A percentile compares a stretch with the other conserved stretches of the same genome.
phyloP scores from a whole-genome alignment of 2,888 invertebrate species.

The Tenthredo mesomela region DNA sequence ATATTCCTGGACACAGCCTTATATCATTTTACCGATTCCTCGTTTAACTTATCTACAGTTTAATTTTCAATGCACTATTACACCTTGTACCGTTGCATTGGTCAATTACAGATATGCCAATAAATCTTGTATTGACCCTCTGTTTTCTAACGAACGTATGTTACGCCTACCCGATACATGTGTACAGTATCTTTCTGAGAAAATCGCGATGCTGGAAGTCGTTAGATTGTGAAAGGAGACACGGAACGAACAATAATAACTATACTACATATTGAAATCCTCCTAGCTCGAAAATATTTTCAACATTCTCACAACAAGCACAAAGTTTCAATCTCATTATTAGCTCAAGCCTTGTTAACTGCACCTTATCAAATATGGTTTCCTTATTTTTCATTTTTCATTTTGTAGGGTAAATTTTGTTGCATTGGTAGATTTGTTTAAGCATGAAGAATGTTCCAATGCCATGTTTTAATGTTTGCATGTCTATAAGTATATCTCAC shows the following conservation, averaged over 20 bases:
- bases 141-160: neutral
- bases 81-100: neutral
- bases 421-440: conserved; percentile 54
- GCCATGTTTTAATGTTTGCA: conserved; percentile 50
- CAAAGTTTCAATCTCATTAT: conserved; percentile 10
- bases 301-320: neutral
- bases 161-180: neutral
- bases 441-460: conserved; percentile 67
- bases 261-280: neutral
- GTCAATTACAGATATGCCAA: conserved; percentile 8
- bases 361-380: conserved; percentile 47
- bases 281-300: neutral
- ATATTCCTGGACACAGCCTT: neutral
- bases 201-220: neutral
- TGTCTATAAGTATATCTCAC: neutral
- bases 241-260: neutral
- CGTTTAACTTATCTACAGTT: conserved; percentile 17
- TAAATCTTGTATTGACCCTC: neutral
- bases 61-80: conserved; percentile 19
- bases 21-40: conserved; percentile 18
- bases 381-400: conserved; percentile 61
- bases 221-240: neutral
- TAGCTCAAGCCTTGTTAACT: conserved; percentile 12
- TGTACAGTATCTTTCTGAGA: neutral
- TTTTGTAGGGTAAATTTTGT: conserved; percentile 54